phyloP scores from a whole-genome alignment of 2,113 vertebrate genomes.

The Hyaena hyaena region DNA sequence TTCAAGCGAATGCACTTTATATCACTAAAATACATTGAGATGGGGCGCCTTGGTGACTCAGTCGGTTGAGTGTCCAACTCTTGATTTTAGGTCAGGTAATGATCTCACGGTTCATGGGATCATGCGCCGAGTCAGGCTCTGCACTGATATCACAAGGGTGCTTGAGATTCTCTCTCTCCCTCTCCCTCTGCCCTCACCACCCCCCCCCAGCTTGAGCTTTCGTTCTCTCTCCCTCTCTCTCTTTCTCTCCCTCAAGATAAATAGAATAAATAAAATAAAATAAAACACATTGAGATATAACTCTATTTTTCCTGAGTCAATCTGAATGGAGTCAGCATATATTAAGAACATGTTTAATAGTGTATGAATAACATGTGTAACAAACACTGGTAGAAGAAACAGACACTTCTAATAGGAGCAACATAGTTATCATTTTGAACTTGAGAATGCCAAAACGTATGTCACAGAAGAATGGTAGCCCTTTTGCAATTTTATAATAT shows the following conservation, averaged over 20 bases:
- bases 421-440: neutral
- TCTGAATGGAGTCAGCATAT: neutral
- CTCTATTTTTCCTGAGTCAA: neutral
- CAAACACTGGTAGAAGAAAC: neutral
- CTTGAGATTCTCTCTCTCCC: too few relatives aligned
- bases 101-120: too few relatives aligned
- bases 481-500: neutral
- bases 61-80: too few relatives aligned
- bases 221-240: too few relatives aligned
- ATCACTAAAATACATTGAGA: neutral
- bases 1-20: neutral
- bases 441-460: neutral
- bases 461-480: neutral
- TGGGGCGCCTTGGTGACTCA: too few relatives aligned
- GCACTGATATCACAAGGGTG: too few relatives aligned
- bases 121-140: too few relatives aligned
- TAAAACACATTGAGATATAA: neutral
- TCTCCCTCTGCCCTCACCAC: too few relatives aligned
- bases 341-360: neutral
- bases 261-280: too few relatives aligned
- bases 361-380: neutral
- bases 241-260: too few relatives aligned
- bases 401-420: neutral
- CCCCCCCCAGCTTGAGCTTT: too few relatives aligned
- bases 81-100: too few relatives aligned